Conservation (phyloP, 1,140 invertebrate species). For the Cherax destructor region DNA sequence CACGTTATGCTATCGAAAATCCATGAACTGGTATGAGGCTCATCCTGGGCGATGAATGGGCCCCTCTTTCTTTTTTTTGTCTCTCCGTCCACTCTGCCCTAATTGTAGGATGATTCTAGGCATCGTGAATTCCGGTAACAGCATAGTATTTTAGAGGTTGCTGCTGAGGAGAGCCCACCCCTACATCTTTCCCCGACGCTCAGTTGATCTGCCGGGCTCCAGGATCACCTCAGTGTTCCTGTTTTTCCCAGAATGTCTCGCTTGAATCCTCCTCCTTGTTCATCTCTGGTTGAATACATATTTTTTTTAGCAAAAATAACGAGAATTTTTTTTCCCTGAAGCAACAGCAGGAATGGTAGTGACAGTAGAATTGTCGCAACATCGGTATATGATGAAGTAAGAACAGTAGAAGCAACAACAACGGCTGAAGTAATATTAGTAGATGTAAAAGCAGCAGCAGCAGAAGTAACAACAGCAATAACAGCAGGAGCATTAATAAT, state of each 20-base stretch:
- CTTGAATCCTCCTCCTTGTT: slow-evolving; percentile 24
- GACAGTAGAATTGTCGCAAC: background rate
- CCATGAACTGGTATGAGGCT: slow-evolving; percentile 25
- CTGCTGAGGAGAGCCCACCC: slow-evolving; percentile 43
- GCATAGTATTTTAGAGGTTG: slow-evolving; percentile 41
- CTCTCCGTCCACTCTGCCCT: slow-evolving; percentile 41
- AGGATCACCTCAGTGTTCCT: slow-evolving; percentile 19
- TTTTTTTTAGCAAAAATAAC: slow-evolving; percentile 17
- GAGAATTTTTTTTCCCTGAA: background rate
- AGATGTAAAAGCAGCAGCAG: no score
- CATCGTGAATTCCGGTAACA: slow-evolving; percentile 49
- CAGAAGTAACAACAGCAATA: background rate
- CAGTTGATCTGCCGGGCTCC: slow-evolving; percentile 43
- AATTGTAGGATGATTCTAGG: slow-evolving; percentile 59
- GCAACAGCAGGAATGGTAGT: background rate
- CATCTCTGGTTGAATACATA: slow-evolving; percentile 32
- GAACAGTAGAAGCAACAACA: background rate
- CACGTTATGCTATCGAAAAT: slow-evolving; percentile 54
- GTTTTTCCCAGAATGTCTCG: slow-evolving; percentile 47
- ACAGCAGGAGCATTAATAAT: background rate
- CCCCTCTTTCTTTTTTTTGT: slow-evolving; percentile 26
- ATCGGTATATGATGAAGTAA: background rate
- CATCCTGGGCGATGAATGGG: background rate
- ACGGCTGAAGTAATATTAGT: no score
- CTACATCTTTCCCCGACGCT: slow-evolving; percentile 29